A percentile compares a stretch with the other conserved stretches of the same genome.
phyloP scores from a whole-genome alignment of 2,888 invertebrate genomes.

The Dione vanillae region DNA sequence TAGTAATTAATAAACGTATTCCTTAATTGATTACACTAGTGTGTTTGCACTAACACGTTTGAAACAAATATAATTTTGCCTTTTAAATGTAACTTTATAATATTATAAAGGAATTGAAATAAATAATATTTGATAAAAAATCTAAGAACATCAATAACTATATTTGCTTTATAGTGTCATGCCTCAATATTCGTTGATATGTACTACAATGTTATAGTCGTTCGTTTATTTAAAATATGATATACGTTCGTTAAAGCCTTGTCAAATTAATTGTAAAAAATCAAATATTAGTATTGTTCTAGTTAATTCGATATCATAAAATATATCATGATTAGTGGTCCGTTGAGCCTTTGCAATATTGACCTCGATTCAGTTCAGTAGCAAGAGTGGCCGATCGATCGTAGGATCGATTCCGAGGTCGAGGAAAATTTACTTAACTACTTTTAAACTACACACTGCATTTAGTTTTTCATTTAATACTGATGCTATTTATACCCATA shows the following conservation, averaged over 20 bases:
- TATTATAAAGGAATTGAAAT: too few species aligned
- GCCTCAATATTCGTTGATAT: too few species aligned
- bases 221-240: too few species aligned
- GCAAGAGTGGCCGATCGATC: slow-evolving; percentile 40
- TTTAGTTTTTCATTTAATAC: background rate
- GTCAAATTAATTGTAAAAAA: background rate
- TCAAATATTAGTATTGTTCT: background rate
- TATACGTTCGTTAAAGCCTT: background rate
- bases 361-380: slow-evolving; percentile 43
- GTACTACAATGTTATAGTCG: too few species aligned
- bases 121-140: too few species aligned
- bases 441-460: background rate
- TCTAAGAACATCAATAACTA: too few species aligned
- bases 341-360: slow-evolving; percentile 32
- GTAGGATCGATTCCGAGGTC: slow-evolving; percentile 42
- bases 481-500: background rate
- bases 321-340: slow-evolving; percentile 2
- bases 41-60: too few species aligned
- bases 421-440: slow-evolving; percentile 13
- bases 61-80: too few species aligned
- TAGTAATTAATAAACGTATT: too few species aligned
- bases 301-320: slow-evolving; percentile 16
- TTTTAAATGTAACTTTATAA: too few species aligned
- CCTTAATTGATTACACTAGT: too few species aligned
- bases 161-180: too few species aligned